Conservation (phyloP, 2,888 invertebrate genomes). For the Paralinhomoeus sp. region DNA sequence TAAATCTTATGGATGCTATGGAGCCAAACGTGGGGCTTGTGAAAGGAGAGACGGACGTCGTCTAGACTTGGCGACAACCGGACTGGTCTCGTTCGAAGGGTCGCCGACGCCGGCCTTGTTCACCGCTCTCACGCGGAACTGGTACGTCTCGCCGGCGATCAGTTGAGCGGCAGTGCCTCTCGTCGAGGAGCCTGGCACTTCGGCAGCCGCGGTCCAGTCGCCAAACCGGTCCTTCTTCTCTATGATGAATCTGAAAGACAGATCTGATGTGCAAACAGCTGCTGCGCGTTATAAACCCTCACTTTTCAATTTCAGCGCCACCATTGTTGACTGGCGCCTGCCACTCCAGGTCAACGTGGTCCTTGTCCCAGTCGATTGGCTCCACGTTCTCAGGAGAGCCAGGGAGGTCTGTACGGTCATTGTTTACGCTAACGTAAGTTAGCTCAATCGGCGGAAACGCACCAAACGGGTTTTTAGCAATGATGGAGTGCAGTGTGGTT, state of each 20-base stretch:
- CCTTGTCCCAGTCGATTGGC: conserved; percentile 76
- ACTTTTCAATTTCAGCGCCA: conserved; percentile 48
- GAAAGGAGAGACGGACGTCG: conserved; percentile 13
- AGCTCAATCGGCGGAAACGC: too few relatives aligned
- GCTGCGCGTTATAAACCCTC: not conserved
- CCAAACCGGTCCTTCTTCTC: conserved; percentile 26
- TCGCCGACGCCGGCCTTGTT: conserved; percentile 71
- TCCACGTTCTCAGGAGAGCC: conserved; percentile 23
- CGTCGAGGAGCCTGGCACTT: conserved; percentile 17
- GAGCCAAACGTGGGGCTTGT: too few relatives aligned
- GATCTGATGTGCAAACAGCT: too few relatives aligned
- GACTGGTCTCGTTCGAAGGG: conserved; percentile 62
- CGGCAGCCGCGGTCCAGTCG: conserved; percentile 21
- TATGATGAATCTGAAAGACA: conserved; percentile 15
- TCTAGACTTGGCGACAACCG: conserved; percentile 53
- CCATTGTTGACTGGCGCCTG: conserved; percentile 73
- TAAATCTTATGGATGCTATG: conserved; percentile 25
- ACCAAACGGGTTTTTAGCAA: conserved; percentile 76
- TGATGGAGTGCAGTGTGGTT: conserved; percentile 53
- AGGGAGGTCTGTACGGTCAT: conserved; percentile 7
- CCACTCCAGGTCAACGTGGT: conserved; percentile 89
- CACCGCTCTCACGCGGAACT: conserved; percentile 61
- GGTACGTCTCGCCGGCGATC: conserved; percentile 69
- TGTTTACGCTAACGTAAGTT: too few relatives aligned
- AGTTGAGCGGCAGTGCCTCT: conserved; percentile 59